phyloP scores from a whole-genome alignment of 2,113 vertebrate genomes.

The Natator depressus region DNA sequence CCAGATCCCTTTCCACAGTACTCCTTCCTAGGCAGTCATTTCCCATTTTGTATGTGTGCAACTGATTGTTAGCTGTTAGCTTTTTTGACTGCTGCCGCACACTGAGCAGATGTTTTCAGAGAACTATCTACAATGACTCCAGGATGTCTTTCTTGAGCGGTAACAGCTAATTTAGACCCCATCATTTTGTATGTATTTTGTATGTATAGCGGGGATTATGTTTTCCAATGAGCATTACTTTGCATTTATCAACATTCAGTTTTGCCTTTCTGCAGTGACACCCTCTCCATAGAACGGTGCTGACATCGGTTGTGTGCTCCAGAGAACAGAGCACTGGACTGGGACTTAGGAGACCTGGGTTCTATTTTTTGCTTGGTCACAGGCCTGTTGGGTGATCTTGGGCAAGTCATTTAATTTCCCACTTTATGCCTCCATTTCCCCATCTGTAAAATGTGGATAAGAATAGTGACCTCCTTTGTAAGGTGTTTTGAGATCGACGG shows the following conservation, averaged over 20 bases:
- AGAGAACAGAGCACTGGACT: background rate
- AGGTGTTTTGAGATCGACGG: background rate
- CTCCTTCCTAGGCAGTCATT: too few relatives aligned
- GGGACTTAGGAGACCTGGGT: background rate
- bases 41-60: too few relatives aligned
- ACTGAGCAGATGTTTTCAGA: too few relatives aligned
- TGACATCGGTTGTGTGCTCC: background rate
- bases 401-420: background rate
- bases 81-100: too few relatives aligned
- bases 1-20: too few relatives aligned
- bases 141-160: too few relatives aligned
- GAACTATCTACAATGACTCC: too few relatives aligned
- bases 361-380: too few relatives aligned
- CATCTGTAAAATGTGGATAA: background rate
- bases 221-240: background rate
- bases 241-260: background rate
- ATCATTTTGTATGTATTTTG: too few relatives aligned
- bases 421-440: background rate
- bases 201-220: background rate
- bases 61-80: too few relatives aligned
- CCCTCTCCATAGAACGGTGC: background rate
- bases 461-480: background rate
- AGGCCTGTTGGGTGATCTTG: background rate
- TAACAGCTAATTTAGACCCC: too few relatives aligned
- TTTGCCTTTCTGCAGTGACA: background rate